Base-by-base conservation (phyloP, 2,888 invertebrate species). In the Lithosia quadra region DNA sequence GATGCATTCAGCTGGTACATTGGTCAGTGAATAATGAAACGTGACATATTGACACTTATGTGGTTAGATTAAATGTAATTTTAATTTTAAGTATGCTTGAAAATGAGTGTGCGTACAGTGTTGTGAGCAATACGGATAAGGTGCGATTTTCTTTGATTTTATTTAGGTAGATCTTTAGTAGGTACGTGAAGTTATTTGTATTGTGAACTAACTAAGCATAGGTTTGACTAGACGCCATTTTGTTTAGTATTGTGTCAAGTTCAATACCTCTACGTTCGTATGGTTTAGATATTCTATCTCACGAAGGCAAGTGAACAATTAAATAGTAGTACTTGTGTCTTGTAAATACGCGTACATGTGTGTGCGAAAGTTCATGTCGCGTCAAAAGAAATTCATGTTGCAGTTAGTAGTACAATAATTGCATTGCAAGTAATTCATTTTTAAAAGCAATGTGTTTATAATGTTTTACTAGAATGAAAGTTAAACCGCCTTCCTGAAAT, bases 91-190 rank as follows among this genome's bases (percentile, higher is more conserved):
- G 13, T 33, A 58, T 58, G 58, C 18, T 18, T 33, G 34, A 34
- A 33, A 58, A 8, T n/a, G 34, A 58, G n/a, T 58, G 58, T 58
- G 33, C 34, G 21, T 58, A 58, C 10, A 58, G 58, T 58, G 21
- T 58, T 34, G 58, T 58, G 58, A 34, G 21, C 10, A n/a, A n/a
- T n/a, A n/a, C n/a, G n/a, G 33, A 58, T 28, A n/a, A 58, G 58
- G 58, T 58, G 34, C 10, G 58, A 28, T 24, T 24, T 24, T 8
- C 13, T 13, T 56, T 24, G 13, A 56, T 24, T 56, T 56, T 24
- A 49, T 49, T 24, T 13, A 56, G 7, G 3, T 1, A 2, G 8
- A 10, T 34, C 2, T 21, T 53, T 15, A 21, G 21, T n/a, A 7
- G 7, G 21, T 8, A 55, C 55, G 22, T 24, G 13, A 56, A 21